phyloP scores from a whole-genome alignment of 2,888 invertebrate species.

The Tenthredo notha region DNA sequence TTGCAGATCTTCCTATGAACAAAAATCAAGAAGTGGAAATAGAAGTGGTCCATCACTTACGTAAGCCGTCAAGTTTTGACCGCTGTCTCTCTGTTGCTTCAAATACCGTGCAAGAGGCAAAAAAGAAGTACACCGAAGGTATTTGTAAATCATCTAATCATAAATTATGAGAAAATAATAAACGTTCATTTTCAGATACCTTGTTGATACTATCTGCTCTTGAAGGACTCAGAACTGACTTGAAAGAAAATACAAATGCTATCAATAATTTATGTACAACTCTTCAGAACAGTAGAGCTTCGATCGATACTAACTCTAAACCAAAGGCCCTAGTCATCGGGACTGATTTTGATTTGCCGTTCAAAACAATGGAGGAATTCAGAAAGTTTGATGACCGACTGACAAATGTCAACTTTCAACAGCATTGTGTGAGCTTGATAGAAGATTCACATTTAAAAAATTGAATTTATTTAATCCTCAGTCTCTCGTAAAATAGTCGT shows the following conservation, averaged over 20 bases:
- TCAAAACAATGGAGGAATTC: slow-evolving; percentile 26
- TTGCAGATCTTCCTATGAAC: too few species aligned
- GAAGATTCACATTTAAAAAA: background rate
- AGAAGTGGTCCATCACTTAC: too few species aligned
- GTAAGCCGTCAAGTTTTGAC: background rate
- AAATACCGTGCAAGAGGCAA: background rate
- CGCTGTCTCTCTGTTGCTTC: background rate
- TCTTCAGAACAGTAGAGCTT: background rate
- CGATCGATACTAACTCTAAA: background rate
- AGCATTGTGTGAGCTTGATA: slow-evolving; percentile 27
- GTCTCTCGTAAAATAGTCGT: background rate
- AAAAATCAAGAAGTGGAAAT: too few species aligned
- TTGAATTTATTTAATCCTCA: background rate
- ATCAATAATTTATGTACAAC: slow-evolving; percentile 20
- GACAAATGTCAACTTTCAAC: background rate
- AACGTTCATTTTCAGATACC: slow-evolving; percentile 18
- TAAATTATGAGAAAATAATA: background rate
- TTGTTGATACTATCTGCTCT: background rate
- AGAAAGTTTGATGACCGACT: background rate
- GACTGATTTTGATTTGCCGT: slow-evolving; percentile 24
- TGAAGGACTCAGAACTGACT: background rate
- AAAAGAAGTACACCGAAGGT: background rate
- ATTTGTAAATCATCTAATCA: background rate
- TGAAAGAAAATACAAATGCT: slow-evolving; percentile 8
- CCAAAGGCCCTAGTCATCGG: slow-evolving; percentile 7